A percentile compares a stretch with the other conserved stretches of the same genome.
Conservation (phyloP, 2,888 invertebrate species). For the Hermodice carunculata region DNA sequence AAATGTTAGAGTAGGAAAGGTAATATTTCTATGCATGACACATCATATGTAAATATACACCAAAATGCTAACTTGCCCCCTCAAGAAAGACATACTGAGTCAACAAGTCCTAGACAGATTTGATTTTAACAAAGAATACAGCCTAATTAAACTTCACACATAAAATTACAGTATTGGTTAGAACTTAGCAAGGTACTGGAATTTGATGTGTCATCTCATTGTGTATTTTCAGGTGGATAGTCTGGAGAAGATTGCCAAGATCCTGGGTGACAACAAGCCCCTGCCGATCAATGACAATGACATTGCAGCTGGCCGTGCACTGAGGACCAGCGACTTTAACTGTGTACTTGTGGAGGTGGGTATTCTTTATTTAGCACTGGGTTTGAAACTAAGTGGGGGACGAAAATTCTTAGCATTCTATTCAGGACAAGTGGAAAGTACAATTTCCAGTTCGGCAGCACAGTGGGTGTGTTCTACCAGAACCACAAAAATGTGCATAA, state of each 20-base stretch:
- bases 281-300: constrained; percentile 27
- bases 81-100: no score
- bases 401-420: neutral
- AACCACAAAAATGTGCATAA: neutral
- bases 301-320: constrained; percentile 5
- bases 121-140: no score
- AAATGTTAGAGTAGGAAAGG: no score
- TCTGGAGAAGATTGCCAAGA: constrained; percentile 28
- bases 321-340: constrained; percentile 17
- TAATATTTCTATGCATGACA: no score
- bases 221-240: constrained; percentile 37
- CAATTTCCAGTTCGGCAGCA: no score
- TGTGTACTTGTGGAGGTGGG: constrained; percentile 31
- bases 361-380: neutral
- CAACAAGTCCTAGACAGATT: no score
- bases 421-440: neutral
- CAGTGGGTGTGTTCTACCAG: neutral
- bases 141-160: no score
- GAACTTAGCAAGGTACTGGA: no score
- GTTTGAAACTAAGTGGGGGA: neutral
- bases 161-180: no score
- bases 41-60: no score
- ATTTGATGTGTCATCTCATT: no score
- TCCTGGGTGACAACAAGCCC: constrained; percentile 18
- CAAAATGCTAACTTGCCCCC: no score